Evolutionary conservation across 2,113 vertebrate genomes (phyloP).

Genomic region (Pangasianodon hypophthalmus): DNA sequence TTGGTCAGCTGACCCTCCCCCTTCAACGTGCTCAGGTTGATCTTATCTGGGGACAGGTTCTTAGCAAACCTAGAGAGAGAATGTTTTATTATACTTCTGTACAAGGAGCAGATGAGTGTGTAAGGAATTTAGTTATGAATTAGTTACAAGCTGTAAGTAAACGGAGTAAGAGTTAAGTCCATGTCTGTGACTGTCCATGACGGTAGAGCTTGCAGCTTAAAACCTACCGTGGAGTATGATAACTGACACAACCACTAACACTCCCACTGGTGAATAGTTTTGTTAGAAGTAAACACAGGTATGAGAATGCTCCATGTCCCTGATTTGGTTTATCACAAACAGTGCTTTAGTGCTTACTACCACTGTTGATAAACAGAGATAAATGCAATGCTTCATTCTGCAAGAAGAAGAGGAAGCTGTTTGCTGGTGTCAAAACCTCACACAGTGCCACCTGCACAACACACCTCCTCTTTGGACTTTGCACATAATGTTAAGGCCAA

Average conservation of each 20-base stretch:
- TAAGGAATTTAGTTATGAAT: neutral
- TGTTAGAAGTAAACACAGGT: neutral
- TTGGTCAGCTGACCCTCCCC: slow-evolving; percentile 98
- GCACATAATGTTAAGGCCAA: too few species aligned
- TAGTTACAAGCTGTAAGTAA: neutral
- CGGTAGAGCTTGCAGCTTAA: neutral
- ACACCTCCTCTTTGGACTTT: too few species aligned
- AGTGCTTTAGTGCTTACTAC: neutral
- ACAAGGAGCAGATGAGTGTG: neutral
- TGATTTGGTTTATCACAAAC: neutral
- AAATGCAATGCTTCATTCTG: neutral
- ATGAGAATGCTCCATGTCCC: neutral
- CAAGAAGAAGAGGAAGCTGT: neutral
- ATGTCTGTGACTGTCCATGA: neutral
- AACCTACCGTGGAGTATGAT: neutral
- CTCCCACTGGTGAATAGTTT: neutral
- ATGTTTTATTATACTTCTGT: neutral
- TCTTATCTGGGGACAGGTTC: slow-evolving; percentile 98
- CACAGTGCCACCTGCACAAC: too few species aligned
- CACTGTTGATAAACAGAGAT: neutral
- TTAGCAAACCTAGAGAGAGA: slow-evolving; percentile 89
- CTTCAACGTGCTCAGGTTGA: slow-evolving; percentile 96
- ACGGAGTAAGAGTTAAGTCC: neutral
- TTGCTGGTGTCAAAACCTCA: too few species aligned
- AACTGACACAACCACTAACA: neutral